Evolutionary conservation across 1,140 invertebrate species (phyloP).

Genomic region (Macrosteles quadrilineatus): DNA sequence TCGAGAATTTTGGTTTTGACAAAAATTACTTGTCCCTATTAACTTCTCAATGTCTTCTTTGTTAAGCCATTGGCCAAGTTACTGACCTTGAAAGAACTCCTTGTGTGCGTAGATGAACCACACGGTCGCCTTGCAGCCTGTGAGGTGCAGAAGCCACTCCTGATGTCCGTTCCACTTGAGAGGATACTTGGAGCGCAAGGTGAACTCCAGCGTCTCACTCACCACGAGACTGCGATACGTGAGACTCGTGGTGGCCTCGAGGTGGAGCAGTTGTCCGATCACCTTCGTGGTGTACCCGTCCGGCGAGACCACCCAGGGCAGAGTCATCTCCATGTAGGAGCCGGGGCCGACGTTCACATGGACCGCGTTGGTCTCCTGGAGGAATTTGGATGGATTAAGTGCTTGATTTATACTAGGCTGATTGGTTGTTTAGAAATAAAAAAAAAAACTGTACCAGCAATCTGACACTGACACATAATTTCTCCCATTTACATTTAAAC

Average conservation of each 20-base stretch:
- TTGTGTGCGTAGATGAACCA: slow-evolving; percentile 93
- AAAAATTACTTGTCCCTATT: too few species aligned
- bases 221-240: slow-evolving; percentile 89
- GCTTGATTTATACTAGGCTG: too few species aligned
- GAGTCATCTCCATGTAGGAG: slow-evolving; percentile 92
- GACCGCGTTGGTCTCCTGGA: slow-evolving; percentile 88
- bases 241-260: slow-evolving; percentile 93
- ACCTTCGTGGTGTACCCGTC: slow-evolving; percentile 89
- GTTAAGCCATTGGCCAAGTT: too few species aligned
- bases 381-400: too few species aligned
- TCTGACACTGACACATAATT: too few species aligned
- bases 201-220: slow-evolving; percentile 94
- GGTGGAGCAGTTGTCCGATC: slow-evolving; percentile 87
- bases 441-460: too few species aligned
- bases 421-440: too few species aligned
- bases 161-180: slow-evolving; percentile 94
- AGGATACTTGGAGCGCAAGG: slow-evolving; percentile 82
- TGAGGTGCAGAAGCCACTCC: slow-evolving; percentile 86
- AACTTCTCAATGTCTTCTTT: too few species aligned
- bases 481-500: too few species aligned
- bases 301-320: slow-evolving; percentile 87
- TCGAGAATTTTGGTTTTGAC: too few species aligned
- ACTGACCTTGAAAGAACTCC: slow-evolving; percentile 84
- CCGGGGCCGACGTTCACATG: slow-evolving; percentile 92
- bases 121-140: slow-evolving; percentile 90